Conservation (phyloP, 2,113 vertebrate genomes). For the Illadopsis cleaveri region DNA sequence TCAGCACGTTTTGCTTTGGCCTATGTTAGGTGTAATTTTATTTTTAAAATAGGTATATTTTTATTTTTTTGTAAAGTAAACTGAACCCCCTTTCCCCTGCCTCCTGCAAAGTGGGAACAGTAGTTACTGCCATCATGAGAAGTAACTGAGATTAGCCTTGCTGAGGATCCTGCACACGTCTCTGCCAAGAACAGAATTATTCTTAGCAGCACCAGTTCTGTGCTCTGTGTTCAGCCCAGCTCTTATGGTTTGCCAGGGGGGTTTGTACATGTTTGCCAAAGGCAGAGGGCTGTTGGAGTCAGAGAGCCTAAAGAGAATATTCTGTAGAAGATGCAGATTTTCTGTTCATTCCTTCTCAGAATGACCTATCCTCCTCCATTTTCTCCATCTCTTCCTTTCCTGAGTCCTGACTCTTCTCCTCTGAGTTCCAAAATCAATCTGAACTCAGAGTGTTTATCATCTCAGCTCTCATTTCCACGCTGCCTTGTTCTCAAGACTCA, state of each 20-base stretch:
- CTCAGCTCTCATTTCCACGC: not conserved
- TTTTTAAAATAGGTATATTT: not conserved
- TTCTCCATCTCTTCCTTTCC: not conserved
- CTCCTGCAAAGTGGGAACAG: not conserved
- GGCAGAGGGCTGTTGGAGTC: not conserved
- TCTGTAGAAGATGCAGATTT: not conserved
- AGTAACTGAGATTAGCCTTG: not conserved
- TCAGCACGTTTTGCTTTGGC: not conserved
- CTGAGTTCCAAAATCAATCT: not conserved
- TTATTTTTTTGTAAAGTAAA: not conserved
- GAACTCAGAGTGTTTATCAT: not conserved
- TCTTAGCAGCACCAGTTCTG: not conserved
- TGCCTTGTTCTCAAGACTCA: not conserved
- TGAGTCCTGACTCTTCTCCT: not conserved
- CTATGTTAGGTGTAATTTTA: not conserved
- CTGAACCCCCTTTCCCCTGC: not conserved
- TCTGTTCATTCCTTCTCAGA: not conserved
- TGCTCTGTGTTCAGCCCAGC: not conserved
- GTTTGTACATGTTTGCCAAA: not conserved
- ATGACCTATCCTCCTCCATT: not conserved
- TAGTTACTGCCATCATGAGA: not conserved
- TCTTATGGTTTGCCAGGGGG: not conserved
- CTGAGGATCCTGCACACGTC: not conserved
- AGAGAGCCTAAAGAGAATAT: not conserved
- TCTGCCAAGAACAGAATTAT: not conserved